Base-by-base conservation (phyloP, 2,797 vertebrate species). In the Myotis vivesi region DNA sequence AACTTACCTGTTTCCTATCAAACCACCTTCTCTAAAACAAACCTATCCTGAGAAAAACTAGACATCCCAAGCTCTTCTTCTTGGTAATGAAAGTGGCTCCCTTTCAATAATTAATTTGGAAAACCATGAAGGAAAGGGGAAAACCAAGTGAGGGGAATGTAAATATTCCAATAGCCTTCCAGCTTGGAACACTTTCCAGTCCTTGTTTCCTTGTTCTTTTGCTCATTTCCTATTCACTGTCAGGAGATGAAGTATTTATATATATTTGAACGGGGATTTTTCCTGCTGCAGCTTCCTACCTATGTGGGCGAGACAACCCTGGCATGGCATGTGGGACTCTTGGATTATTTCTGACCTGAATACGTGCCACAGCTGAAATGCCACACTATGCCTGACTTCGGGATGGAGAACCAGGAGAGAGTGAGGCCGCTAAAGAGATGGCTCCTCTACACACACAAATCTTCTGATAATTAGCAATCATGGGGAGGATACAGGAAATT, bases 391-490 rank as follows among this genome's bases (percentile, higher is more conserved):
- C 28, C 20, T 23, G 15, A 49, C 28, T 72, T 90, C 33, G 28
- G 6, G 79, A 77, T 77, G 53, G 68, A 88, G 16, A 91, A 68
- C 8, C 9, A 93, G 12, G 17, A 83, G 38, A 77, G 44, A 55
- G 2, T 2, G n/a, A 83, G 5, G n/a, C 25, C 91, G 46, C 0
- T 2, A 41, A 22, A 91, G 20, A 96, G 49, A 1, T 2, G 0
- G 44, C 28, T 82, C 94, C 2, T 75, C 90, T 30, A 38, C 41
- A 69, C 5, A 10, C 41, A 86, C 19, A 87, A 89, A 44, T 36
- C 84, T 92, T 68, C 25, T 33, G 28, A 19, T 94, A 95, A 95
- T 93, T 95, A 96, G n/a, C 15, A 64, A 62, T 89, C 33, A 23
- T 12, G 64, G 89, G 80, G 44, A 44, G 5, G 33, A 80, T 93